Evolutionary conservation across 1,140 invertebrate genomes (phyloP).

Genomic region (Maconellicoccus hirsutus): DNA sequence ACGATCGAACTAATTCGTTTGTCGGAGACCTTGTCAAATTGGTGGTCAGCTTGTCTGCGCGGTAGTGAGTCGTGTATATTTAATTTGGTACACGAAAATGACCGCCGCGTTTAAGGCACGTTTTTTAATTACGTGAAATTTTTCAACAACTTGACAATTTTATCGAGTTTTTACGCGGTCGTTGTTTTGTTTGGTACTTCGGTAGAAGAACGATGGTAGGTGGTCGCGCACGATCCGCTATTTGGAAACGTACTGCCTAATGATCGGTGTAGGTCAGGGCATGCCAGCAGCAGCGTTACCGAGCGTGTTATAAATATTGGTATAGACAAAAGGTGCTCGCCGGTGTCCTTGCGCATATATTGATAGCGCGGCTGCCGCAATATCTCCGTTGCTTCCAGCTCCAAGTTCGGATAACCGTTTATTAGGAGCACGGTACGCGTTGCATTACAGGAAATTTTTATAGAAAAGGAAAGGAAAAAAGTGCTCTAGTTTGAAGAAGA

Average conservation of each 20-base stretch:
- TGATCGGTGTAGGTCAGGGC: background rate
- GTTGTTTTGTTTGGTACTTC: background rate
- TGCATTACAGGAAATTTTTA: background rate
- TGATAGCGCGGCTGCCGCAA: background rate
- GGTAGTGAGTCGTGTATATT: too few relatives aligned
- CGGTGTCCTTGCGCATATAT: background rate
- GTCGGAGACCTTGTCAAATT: background rate
- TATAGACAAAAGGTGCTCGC: background rate
- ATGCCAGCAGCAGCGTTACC: background rate
- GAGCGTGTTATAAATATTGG: background rate
- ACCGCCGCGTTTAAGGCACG: background rate
- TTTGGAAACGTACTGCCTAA: too few relatives aligned
- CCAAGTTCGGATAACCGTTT: background rate
- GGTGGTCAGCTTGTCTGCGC: background rate
- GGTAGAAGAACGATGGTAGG: background rate
- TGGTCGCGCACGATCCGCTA: background rate
- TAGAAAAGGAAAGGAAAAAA: conserved; percentile 21
- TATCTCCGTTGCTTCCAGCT: background rate
- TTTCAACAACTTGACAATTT: background rate
- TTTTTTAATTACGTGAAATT: background rate
- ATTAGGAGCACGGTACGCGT: background rate
- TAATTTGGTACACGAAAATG: background rate
- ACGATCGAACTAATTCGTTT: conserved; percentile 8
- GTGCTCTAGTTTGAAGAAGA: conserved; percentile 1
- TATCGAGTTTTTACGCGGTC: background rate